These are phyloP conservation scores for Acanthococcus lagerstroemiae DNA, from an alignment of 2,888 invertebrate genomes.

Conservation along the genomic window DNA sequence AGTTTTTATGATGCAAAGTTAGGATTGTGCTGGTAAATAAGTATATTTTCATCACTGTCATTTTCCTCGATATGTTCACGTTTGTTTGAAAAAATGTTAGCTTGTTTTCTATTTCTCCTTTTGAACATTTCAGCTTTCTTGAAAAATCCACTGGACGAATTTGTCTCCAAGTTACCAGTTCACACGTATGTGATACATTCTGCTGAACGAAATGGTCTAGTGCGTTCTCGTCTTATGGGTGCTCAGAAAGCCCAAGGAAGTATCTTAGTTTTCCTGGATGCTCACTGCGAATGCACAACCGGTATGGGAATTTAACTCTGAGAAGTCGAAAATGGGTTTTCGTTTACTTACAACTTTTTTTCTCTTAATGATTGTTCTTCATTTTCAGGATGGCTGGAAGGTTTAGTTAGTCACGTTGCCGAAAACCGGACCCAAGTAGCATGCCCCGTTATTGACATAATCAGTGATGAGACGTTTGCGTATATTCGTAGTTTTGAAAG, in stretches of 20 bases:
- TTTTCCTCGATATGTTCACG: background rate
- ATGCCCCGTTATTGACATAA: constrained; percentile 84
- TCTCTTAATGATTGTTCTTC: too few species aligned
- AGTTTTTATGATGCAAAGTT: too few species aligned
- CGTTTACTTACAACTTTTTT: background rate
- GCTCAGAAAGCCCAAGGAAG: constrained; percentile 60
- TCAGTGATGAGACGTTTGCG: constrained; percentile 90
- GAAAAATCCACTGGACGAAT: constrained; percentile 54
- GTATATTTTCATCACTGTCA: too few species aligned
- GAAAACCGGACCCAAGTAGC: constrained; percentile 56
- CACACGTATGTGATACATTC: constrained; percentile 57
- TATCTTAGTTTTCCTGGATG: constrained; percentile 80
- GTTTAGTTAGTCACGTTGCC: constrained; percentile 55
- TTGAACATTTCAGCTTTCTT: constrained; percentile 52
- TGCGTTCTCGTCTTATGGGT: constrained; percentile 71
- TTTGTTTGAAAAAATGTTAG: too few species aligned
- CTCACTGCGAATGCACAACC: constrained; percentile 81
- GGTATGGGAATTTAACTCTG: constrained; percentile 45
- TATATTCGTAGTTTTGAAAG: constrained; percentile 90
- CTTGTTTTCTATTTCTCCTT: too few species aligned
- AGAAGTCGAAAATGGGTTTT: background rate
- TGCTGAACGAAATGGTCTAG: constrained; percentile 59
- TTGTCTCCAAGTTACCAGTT: constrained; percentile 53
- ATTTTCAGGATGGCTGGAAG: constrained; percentile 71
- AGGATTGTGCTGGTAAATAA: too few species aligned